Evolutionary conservation across 2,888 invertebrate species (phyloP), one percentile per base, ranked within the genome.

Genomic region (Zaprionus bogoriensis): DNA sequence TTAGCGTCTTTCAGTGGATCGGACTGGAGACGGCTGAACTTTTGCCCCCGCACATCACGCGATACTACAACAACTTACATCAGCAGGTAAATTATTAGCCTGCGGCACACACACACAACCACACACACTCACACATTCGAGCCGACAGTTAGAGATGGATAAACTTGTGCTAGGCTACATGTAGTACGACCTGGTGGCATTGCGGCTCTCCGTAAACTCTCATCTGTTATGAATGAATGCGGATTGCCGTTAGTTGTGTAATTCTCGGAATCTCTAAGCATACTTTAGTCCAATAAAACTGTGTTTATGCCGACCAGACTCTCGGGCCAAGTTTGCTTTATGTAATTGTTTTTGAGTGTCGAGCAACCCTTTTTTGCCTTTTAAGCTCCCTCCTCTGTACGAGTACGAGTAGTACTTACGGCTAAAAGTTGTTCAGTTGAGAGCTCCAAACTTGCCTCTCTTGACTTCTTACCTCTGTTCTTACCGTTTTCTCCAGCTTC

Each of bases 1-100:
- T 72, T 28, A 78, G 86, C 74, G 74, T 81, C 28, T 80, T 87
- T 58, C 90, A 90, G 69, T 94, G 94, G 94, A 94, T 94, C 87
- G 94, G 94, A 48, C 93, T 94, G 89, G 94, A 94, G 89, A 94
- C 94, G 47, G 93, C 93, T 73, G 92, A 92, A 38, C 91, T 93
- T 6, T 89, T 94, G 86, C 94, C 94, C 9, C 92, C 92, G 2
- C 93, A 94, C 87, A 93, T 94, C 84, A 93, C 93, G 89, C 93
- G 94, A 88, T 94, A 94, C 90, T 94, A 94, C 89, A 92, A 93
- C 83, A 92, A 92, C 80, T 76, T 89, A 38, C 90, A 90, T 76
- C 87, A 88, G 61, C 88, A 90, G 90, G 90, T 90, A 89, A 81
- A 75, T 74, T 41, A 75, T 65, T 25, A 41, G 20, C 22, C 41